Percentiles rank a stretch among this genome's conserved stretches.
Evolutionary conservation across 2,113 vertebrate species (phyloP).

Genomic region (Spilogale gracilis): DNA sequence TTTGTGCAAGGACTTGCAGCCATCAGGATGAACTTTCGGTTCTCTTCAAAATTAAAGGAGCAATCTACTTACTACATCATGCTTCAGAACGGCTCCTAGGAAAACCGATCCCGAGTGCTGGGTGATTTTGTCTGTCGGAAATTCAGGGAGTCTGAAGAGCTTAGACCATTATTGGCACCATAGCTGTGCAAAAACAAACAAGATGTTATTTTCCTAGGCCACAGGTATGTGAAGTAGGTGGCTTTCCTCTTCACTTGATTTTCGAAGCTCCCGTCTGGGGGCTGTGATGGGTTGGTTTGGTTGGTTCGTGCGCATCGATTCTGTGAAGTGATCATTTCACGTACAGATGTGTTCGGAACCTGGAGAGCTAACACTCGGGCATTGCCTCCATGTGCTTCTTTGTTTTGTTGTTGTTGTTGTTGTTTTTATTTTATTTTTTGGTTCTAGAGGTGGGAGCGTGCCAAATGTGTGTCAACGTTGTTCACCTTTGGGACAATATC

Average conservation of each 20-base stretch:
- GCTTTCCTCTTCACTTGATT: fast-evolving
- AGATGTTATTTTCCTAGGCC: not conserved
- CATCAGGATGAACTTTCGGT: not conserved
- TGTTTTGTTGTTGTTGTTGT: not conserved
- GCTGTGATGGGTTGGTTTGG: no score
- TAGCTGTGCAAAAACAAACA: fast-evolving
- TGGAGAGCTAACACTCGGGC: not conserved
- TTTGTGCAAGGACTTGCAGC: not conserved
- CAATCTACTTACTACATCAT: no score
- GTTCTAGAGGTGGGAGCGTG: not conserved
- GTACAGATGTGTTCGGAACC: not conserved
- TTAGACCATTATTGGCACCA: fast-evolving
- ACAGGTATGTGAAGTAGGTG: not conserved
- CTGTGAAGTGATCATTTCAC: fast-evolving
- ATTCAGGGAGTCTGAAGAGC: fast-evolving
- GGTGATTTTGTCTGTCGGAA: no score
- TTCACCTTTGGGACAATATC: not conserved
- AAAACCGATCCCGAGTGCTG: fast-evolving
- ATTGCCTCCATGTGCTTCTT: no score
- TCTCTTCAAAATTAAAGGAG: not conserved
- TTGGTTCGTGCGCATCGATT: fast-evolving
- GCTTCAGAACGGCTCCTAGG: not conserved
- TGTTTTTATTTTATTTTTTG: not conserved
- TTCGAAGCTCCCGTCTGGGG: no score
- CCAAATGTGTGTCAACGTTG: fast-evolving